Base-by-base conservation (phyloP, 2,888 invertebrate genomes). In the Macrophya annulata region DNA sequence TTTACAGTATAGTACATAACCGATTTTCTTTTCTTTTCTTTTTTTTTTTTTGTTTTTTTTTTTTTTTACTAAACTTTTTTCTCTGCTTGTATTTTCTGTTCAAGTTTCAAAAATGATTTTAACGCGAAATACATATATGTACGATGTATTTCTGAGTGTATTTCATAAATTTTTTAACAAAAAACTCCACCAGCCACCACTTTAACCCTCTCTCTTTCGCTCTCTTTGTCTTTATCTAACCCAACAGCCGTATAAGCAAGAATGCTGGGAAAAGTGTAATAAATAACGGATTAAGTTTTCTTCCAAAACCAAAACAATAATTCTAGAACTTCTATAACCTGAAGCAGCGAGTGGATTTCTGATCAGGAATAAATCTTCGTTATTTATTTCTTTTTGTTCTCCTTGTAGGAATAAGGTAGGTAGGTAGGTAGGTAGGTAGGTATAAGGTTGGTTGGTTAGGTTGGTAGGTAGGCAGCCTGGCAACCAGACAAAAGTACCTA, bases 261-360 rank as follows among this genome's bases (percentile, higher is more conserved):
- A 62, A 81, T 81, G 9, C 62, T 25, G 25, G 83, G 5, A 83
- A 31, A 31, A 83, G 71, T 40, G 83, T 51, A 68, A 83, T 83
- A 83, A 83, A 83, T 83, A 83, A 83, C 68, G 83, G 83, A 83
- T 83, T 83, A 83, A 83, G 83, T 83, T 83, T 83, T 68, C 68
- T 43, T 17, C 43, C 31, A 48, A 83, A 83, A 83, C 31, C 83
- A 51, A 83, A 83, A 83, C 83, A 83, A 83, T 83, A 83, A 83
- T 83, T 83, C 48, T 68, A 10, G 68, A 83, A 83, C 31, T 83
- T 83, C 62, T 83, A 83, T 71, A 81, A 81, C 81, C 43, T 43
- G 59, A 81, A 21, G 43, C 37, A 59, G 81, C 83, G 71, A 83
- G 83, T 71, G 68, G 65, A 83, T 83, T 83, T 83, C 83, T 83